Evolutionary conservation across 2,888 invertebrate species (phyloP).

Genomic region (Imbricaverruca yamaguchii): DNA sequence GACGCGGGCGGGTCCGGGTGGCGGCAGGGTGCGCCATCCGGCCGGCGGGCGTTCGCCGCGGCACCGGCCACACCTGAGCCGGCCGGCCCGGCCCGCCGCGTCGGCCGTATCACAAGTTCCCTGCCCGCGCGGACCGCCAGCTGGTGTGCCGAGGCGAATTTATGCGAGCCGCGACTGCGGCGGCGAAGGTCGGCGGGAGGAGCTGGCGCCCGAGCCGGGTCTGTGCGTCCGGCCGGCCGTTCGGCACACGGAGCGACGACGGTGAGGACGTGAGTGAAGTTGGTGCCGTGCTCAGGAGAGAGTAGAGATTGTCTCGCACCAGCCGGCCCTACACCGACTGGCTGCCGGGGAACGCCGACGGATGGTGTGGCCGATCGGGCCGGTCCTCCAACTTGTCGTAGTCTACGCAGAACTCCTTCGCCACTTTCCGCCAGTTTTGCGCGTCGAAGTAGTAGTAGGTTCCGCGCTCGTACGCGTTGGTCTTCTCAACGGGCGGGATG

Average conservation of each 20-base stretch:
- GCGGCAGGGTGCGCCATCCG: background rate
- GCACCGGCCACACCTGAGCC: background rate
- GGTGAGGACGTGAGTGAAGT: too few relatives aligned
- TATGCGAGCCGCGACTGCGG: too few relatives aligned
- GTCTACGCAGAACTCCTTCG: slow-evolving; percentile 97
- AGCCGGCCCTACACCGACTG: slow-evolving; percentile 9
- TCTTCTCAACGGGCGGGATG: slow-evolving; percentile 88
- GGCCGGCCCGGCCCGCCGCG: background rate
- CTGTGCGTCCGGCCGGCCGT: too few relatives aligned
- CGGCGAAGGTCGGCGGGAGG: too few relatives aligned
- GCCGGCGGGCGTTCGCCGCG: too few relatives aligned
- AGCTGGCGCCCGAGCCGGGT: too few relatives aligned
- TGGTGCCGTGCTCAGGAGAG: too few relatives aligned
- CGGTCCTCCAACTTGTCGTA: slow-evolving; percentile 96
- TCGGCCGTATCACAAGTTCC: slow-evolving; percentile 1
- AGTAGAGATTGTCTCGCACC: background rate
- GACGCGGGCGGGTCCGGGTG: background rate
- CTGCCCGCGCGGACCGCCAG: background rate
- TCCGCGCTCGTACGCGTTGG: slow-evolving; percentile 92
- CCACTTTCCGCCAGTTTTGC: slow-evolving; percentile 94
- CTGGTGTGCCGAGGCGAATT: too few relatives aligned
- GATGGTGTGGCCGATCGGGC: slow-evolving; percentile 49
- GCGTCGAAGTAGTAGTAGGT: slow-evolving; percentile 99
- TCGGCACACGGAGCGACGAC: too few relatives aligned
- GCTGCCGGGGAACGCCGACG: slow-evolving; percentile 8